Evolutionary conservation across 2,113 vertebrate species (phyloP), one percentile per base, ranked within the genome.

Genomic region (Nothocercus julius): DNA sequence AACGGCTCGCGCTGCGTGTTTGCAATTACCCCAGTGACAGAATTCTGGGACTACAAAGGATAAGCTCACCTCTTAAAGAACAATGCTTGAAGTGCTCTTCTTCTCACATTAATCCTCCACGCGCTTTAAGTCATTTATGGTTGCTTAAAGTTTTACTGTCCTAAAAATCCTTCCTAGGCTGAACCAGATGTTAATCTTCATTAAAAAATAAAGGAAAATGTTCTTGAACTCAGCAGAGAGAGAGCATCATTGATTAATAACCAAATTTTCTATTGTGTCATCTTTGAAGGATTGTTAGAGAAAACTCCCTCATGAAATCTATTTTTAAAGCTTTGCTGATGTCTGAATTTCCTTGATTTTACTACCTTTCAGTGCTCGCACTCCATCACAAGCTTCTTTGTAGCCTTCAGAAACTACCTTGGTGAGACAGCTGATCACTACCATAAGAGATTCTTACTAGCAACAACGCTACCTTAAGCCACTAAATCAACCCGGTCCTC

Each of bases 51-150:
- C 93, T 95, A 95, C 7, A 89, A 36, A 54, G 93, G 83, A 92
- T 95, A 97, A 96, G 66, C 66, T 97, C 59, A 97, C 90, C 94
- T 96, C 89, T 87, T 91, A 76, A 72, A 93, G 67, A 97, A 95
- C 82, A 97, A 96, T 47, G 56, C 76, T 82, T 80, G 42, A 91
- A 96, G 49, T 91, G 34, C 67, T 93, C 90, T 83, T 87, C 59
- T 89, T 93, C 89, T 63, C 11, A 0, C 42, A 77, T 45, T 75
- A 91, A 89, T 81, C 54, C 66, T 75, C 32, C 32, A 34, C 0
- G 0, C 7, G 76, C 58, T 94, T 75, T 27, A 67, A 94, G 47
- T 83, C 95, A 89, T 74, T 93, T 92, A 56, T 58, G 49, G 78
- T 92, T 95, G 82, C n/a, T 67, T 62, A 90, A 91, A 95, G 74